A percentile compares a stretch with the other conserved stretches of the same genome.
These are phyloP conservation scores for Nyctalus aviator DNA, from an alignment of 2,797 vertebrate genomes.

Conservation along the genomic window DNA sequence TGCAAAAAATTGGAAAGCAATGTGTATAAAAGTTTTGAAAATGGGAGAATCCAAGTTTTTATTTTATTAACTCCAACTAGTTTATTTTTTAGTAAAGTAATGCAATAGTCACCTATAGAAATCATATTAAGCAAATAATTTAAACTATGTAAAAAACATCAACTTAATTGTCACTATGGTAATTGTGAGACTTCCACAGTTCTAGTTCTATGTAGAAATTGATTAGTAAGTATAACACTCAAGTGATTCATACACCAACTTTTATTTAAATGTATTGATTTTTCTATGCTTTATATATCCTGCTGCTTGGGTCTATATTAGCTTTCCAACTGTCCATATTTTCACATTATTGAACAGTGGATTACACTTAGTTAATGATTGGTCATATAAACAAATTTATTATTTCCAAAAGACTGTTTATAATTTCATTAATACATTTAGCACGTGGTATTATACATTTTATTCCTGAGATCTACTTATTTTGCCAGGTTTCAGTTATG, in stretches of 20 bases:
- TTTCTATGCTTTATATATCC: neutral
- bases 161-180: neutral
- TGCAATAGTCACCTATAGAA: slow-evolving; percentile 31
- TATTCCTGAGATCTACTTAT: slow-evolving; percentile 76
- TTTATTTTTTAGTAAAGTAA: slow-evolving; percentile 10
- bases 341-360: slow-evolving; percentile 46
- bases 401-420: slow-evolving; percentile 71
- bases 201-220: neutral
- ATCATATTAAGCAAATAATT: neutral
- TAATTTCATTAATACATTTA: slow-evolving; percentile 75
- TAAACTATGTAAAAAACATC: neutral
- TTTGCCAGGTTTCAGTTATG: slow-evolving; percentile 77
- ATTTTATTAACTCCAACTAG: slow-evolving; percentile 14
- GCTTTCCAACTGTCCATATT: neutral
- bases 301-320: neutral
- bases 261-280: neutral
- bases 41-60: neutral
- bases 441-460: slow-evolving; percentile 49
- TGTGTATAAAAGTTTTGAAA: neutral
- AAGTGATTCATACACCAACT: neutral
- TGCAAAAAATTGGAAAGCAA: slow-evolving; percentile 17
- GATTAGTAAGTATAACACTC: neutral
- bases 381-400: slow-evolving; percentile 57
- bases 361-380: neutral
- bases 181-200: neutral